Evolutionary conservation across 2,113 vertebrate genomes (phyloP).

Genomic region (Esox niger): DNA sequence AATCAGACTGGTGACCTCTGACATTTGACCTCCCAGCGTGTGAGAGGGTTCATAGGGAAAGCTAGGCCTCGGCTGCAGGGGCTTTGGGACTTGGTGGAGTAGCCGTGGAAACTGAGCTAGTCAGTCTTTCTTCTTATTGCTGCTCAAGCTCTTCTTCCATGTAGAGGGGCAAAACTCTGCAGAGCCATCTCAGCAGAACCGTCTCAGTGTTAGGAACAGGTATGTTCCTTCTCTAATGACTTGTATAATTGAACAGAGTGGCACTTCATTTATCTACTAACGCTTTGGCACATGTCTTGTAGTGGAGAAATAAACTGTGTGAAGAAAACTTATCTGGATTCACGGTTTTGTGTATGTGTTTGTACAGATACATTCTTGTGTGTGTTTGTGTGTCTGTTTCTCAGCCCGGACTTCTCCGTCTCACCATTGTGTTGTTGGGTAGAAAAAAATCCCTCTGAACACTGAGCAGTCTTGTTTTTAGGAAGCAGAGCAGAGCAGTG

Average conservation of each 20-base stretch:
- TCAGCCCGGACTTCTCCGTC: constrained; percentile 19
- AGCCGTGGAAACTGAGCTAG: constrained; percentile 47
- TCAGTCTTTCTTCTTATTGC: constrained; percentile 22
- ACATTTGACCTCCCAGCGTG: constrained; percentile 73
- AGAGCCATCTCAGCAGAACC: too few species aligned
- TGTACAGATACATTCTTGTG: constrained; percentile 16
- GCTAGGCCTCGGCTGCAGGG: constrained; percentile 47
- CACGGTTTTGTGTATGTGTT: neutral
- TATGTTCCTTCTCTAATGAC: neutral
- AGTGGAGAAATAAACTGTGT: neutral
- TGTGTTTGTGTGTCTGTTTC: constrained; percentile 6
- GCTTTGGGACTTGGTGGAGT: constrained; percentile 41
- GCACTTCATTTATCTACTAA: neutral
- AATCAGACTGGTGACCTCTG: constrained; percentile 76
- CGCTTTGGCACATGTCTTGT: neutral
- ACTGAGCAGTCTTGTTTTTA: constrained; percentile 18
- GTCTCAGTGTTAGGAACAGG: neutral
- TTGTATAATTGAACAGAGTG: neutral
- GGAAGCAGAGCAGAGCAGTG: constrained; percentile 14
- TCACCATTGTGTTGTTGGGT: constrained; percentile 29
- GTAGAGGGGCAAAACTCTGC: neutral
- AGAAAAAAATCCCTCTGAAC: constrained; percentile 9
- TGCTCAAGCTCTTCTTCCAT: constrained; percentile 9
- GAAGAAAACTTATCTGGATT: neutral
- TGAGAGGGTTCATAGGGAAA: constrained; percentile 39